Evolutionary conservation across 2,888 invertebrate genomes (phyloP).

Genomic region (Neoascia interrupta): DNA sequence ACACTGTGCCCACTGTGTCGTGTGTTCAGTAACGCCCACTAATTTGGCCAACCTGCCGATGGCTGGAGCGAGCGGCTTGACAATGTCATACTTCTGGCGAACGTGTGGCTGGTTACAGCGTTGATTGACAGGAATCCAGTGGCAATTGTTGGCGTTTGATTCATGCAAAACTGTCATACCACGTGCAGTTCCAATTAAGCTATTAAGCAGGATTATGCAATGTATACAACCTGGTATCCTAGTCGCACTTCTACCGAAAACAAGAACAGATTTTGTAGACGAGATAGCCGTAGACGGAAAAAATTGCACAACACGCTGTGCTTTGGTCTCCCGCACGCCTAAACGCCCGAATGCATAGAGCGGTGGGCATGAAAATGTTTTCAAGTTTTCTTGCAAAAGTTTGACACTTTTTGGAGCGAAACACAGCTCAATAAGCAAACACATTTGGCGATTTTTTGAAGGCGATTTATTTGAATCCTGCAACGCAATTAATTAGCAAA

Average conservation of each 20-base stretch:
- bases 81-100: constrained; percentile 39
- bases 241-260: background rate
- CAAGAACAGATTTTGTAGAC: constrained; percentile 35
- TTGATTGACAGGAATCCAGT: constrained; percentile 64
- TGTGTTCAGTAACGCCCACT: constrained; percentile 52
- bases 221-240: constrained; percentile 24
- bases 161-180: constrained; percentile 5
- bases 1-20: background rate
- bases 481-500: constrained; percentile 64
- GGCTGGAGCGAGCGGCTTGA: constrained; percentile 19
- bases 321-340: no score
- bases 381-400: no score
- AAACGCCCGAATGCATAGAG: no score
- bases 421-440: background rate
- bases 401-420: constrained; percentile 46
- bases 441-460: no score
- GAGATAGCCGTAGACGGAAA: constrained; percentile 17
- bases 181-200: constrained; percentile 48
- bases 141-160: constrained; percentile 51
- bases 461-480: constrained; percentile 53
- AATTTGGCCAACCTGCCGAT: constrained; percentile 57
- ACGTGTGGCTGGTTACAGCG: constrained; percentile 11
- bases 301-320: constrained; percentile 56
- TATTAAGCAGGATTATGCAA: constrained; percentile 55
- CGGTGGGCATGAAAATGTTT: no score